A percentile compares a stretch with the other conserved stretches of the same genome.
These are phyloP conservation scores for Perodicticus potto DNA, from an alignment of 2,797 vertebrate species.

Conservation along the genomic window DNA sequence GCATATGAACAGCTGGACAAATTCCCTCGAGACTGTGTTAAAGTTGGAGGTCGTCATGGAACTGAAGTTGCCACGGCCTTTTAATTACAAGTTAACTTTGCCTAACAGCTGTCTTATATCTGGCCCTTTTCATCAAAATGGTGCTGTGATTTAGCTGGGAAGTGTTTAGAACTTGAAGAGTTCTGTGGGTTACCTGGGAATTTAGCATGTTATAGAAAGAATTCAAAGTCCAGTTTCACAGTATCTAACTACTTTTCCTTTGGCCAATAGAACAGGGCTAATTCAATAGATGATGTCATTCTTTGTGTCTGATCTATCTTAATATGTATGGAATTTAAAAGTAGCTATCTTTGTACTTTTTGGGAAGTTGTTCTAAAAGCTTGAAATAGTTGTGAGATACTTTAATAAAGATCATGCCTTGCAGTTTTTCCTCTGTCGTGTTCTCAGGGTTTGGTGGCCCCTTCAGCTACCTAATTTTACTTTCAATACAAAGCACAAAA, in stretches of 20 bases:
- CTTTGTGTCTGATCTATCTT: constrained; percentile 50
- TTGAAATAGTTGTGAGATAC: constrained; percentile 34
- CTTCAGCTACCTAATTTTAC: constrained; percentile 50
- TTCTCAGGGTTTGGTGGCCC: constrained; percentile 61
- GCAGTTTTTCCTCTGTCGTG: constrained; percentile 44
- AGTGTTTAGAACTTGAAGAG: constrained; percentile 32
- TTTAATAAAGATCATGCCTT: not conserved
- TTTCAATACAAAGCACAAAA: constrained; percentile 69
- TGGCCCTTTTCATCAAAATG: constrained; percentile 10
- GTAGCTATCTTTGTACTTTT: constrained; percentile 76
- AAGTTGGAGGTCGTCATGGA: constrained; percentile 90
- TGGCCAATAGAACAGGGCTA: constrained; percentile 69
- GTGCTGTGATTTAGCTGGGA: constrained; percentile 68
- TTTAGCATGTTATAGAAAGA: constrained; percentile 55
- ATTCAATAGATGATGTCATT: constrained; percentile 8
- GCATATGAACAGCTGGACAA: constrained; percentile 97
- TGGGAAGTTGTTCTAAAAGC: constrained; percentile 69
- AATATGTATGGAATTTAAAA: constrained; percentile 70
- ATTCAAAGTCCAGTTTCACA: constrained; percentile 14
- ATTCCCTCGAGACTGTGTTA: constrained; percentile 92
- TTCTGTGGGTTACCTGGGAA: constrained; percentile 46
- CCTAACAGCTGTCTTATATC: not conserved
- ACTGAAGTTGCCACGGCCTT: constrained; percentile 95
- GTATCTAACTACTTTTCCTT: constrained; percentile 54
- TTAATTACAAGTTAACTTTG: constrained; percentile 82